Evolutionary conservation across 1,140 invertebrate genomes (phyloP).

Genomic region (Drosophila asahinai): DNA sequence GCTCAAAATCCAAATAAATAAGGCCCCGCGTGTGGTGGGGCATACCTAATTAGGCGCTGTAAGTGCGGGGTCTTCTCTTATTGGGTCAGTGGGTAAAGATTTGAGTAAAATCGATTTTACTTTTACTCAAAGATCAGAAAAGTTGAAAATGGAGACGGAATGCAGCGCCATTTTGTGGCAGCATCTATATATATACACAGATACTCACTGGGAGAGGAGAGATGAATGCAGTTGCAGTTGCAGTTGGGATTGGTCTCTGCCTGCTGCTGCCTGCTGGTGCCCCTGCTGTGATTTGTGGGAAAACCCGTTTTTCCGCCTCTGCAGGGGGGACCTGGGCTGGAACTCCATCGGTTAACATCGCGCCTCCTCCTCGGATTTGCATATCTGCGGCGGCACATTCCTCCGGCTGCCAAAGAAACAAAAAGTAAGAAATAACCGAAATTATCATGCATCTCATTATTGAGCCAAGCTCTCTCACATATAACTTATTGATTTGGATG

Average conservation of each 20-base stretch:
- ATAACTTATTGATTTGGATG: conserved; percentile 53
- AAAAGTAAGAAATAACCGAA: conserved; percentile 13
- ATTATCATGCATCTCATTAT: conserved; percentile 55
- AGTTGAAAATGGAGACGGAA: background rate
- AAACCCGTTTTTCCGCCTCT: conserved; percentile 29
- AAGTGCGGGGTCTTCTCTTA: conserved; percentile 6
- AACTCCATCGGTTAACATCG: background rate
- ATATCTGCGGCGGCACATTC: conserved; percentile 17
- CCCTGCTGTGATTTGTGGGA: conserved; percentile 37
- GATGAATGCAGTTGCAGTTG: background rate
- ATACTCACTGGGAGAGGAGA: conserved; percentile 1
- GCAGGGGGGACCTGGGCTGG: background rate
- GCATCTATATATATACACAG: conserved; percentile 19
- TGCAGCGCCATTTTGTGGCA: conserved; percentile 31
- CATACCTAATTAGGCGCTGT: conserved; percentile 3
- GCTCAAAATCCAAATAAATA: conserved; percentile 27
- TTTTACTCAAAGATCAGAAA: conserved; percentile 1
- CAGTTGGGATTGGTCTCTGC: conserved; percentile 29
- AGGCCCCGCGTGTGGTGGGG: conserved; percentile 12
- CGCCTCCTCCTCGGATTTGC: conserved; percentile 8
- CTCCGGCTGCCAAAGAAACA: conserved; percentile 7
- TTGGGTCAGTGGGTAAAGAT: conserved; percentile 1
- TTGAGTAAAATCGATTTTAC: conserved; percentile 9
- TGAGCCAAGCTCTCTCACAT: conserved; percentile 50
- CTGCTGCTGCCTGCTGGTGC: conserved; percentile 9